Base-by-base conservation (phyloP, 2,113 vertebrate species). In the Okapia johnstoni region DNA sequence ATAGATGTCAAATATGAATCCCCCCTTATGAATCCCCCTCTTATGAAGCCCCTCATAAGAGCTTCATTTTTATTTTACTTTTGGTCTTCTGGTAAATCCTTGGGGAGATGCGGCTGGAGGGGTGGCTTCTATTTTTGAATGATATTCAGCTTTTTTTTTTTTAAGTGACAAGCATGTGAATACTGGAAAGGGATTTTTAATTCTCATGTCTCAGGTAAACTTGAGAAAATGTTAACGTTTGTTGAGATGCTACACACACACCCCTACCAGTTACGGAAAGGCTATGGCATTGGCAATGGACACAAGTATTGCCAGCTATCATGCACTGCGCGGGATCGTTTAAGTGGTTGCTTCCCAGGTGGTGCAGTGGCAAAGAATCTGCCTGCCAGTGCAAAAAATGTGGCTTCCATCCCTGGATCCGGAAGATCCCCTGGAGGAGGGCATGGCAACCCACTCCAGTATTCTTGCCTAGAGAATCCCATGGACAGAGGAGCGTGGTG, bases 11-110 rank as follows among this genome's bases (percentile, higher is more conserved):
- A 23, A 33, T 66, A 3, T 43, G 77, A 93, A 81, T 76, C n/a
- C n/a, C n/a, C n/a, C n/a, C n/a, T n/a, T n/a, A n/a, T n/a, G n/a
- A n/a, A n/a, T n/a, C n/a, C n/a, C n/a, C n/a, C n/a, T n/a, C n/a
- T n/a, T n/a, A n/a, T n/a, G n/a, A n/a, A n/a, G 76, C 58, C 19
- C 63, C 21, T 23, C 16, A 23, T 23, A 48, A 54, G 61, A 95
- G 54, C n/a, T 81, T 85, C 43, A 55, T 94, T 57, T 95, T 93
- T 79, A 40, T 88, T 87, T 96, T 85, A 54, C 63, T 13, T 86
- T 6, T 23, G 14, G 48, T 61, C 95, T 95, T 77, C 8, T 94
- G 66, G 33, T 79, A 81, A 7, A 46, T 93, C 19, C 5, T 58
- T 88, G 89, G 30, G 86, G 40, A 80, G 36, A 36, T 92, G 21